Base-by-base conservation (phyloP, 2,113 vertebrate species). In the Phyllopteryx taeniolatus region DNA sequence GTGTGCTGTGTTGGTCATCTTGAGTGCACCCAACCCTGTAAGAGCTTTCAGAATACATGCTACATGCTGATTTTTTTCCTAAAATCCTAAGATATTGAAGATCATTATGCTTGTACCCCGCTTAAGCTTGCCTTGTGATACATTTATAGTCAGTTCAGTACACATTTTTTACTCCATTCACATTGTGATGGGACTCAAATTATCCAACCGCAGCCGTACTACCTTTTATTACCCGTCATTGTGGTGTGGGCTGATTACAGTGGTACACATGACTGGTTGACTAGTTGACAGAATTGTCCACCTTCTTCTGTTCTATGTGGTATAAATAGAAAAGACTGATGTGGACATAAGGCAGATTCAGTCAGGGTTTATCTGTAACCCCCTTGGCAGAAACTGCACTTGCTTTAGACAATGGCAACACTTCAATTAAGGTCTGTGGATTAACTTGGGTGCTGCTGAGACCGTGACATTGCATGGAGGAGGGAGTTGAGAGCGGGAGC, bases 401-500 rank as follows among this genome's bases (percentile, higher is more conserved):
- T 61, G 31, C 6, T 61, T 35, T 61, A 33, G 22, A 31, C 13
- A 31, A 31, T 59, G 33, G 15, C 13, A 35, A 61, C 59, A 19
- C 59, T 35, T 61, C 2, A 61, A 35, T 61, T 61, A 61, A 61
- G 7, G 60, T 42, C 64, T 19, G 8, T 35, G 47, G 70, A 53
- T 14, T 15, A 51, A 70, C 57, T 74, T 67, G 70, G 72, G 79
- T 46, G 63, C 17, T 68, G 76, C 68, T 46, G 82, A 87, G 85
- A 89, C 87, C 78, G 86, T 90, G 87, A 88, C 86, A 89, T 87
- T 78, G 75, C 74, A 69, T 49, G 12, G 17, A 19, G 68, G 77
- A 35, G 15, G 31, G 53, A 56, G n/a, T 17, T 27, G 6, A 4
- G 57, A 33, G 27, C 14, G 35, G 8, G 67, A 73, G 86, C 87